Evolutionary conservation across 2,113 vertebrate genomes (phyloP).

Genomic region (Heptranchias perlo): DNA sequence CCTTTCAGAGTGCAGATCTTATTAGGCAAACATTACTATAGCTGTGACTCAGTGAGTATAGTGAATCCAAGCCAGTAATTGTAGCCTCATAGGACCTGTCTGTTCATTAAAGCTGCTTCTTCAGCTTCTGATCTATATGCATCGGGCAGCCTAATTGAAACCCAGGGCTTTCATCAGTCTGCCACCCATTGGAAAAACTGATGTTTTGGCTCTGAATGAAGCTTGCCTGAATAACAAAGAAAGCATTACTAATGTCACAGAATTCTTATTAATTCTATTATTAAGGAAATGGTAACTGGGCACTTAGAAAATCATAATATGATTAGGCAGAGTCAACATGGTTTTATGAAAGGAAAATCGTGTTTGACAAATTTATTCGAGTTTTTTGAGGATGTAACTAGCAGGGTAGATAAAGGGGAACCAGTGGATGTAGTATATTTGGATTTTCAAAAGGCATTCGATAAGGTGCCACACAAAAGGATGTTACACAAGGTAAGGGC

Average conservation of each 20-base stretch:
- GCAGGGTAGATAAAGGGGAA: too few species aligned
- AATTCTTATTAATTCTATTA: too few species aligned
- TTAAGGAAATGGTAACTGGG: too few species aligned
- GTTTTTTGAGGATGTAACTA: too few species aligned
- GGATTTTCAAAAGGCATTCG: too few species aligned
- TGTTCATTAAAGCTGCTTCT: conserved; percentile 7
- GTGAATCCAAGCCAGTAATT: conserved; percentile 1
- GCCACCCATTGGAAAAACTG: not conserved
- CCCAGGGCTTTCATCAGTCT: not conserved
- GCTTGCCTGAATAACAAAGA: not conserved
- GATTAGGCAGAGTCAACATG: too few species aligned
- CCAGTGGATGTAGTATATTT: too few species aligned
- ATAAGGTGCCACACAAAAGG: too few species aligned
- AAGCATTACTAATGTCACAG: not conserved
- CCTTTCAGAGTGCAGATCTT: not conserved
- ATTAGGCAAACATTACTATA: not conserved
- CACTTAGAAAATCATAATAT: too few species aligned
- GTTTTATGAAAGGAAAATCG: too few species aligned
- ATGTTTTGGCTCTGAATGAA: not conserved
- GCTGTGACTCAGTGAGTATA: not conserved
- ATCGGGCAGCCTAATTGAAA: conserved; percentile 11
- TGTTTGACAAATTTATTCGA: too few species aligned
- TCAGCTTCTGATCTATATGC: not conserved
- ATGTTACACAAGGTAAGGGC: too few species aligned
- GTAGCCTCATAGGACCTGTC: not conserved